phyloP scores from a whole-genome alignment of 2,797 vertebrate species.

The Betta splendens region DNA sequence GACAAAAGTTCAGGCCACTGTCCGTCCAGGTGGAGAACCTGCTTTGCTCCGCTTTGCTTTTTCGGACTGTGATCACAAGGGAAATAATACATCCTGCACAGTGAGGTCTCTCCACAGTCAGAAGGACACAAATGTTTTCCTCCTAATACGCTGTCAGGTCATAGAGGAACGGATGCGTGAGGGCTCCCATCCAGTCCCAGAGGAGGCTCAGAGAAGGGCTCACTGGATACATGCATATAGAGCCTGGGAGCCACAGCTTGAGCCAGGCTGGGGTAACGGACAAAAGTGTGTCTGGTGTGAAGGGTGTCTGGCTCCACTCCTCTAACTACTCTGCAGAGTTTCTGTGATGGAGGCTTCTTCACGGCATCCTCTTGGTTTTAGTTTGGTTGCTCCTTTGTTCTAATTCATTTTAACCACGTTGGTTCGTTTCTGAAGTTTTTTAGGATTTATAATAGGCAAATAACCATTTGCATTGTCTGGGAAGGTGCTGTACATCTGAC shows the following conservation, averaged over 20 bases:
- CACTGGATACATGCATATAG: neutral
- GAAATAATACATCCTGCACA: constrained; percentile 3
- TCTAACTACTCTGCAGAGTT: too few relatives aligned
- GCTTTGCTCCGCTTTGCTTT: constrained; percentile 10
- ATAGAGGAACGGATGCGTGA: neutral
- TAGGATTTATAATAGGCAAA: neutral
- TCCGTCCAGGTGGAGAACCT: constrained; percentile 13
- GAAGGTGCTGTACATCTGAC: neutral
- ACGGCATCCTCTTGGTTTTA: too few relatives aligned
- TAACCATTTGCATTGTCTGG: constrained; percentile 6
- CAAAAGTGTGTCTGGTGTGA: neutral
- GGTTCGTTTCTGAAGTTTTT: neutral
- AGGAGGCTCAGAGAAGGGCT: neutral
- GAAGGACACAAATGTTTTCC: neutral
- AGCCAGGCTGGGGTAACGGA: neutral
- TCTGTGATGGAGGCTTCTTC: too few relatives aligned
- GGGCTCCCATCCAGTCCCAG: neutral
- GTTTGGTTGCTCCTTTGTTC: too few relatives aligned
- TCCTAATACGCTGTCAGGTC: neutral
- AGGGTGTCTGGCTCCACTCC: neutral
- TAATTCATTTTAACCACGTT: too few relatives aligned
- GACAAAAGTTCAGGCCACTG: constrained; percentile 1
- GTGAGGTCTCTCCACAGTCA: constrained; percentile 1
- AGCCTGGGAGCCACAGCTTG: neutral
- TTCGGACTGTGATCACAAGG: neutral